Base-by-base conservation (phyloP, 2,797 vertebrate genomes). In the Falco berigora region DNA sequence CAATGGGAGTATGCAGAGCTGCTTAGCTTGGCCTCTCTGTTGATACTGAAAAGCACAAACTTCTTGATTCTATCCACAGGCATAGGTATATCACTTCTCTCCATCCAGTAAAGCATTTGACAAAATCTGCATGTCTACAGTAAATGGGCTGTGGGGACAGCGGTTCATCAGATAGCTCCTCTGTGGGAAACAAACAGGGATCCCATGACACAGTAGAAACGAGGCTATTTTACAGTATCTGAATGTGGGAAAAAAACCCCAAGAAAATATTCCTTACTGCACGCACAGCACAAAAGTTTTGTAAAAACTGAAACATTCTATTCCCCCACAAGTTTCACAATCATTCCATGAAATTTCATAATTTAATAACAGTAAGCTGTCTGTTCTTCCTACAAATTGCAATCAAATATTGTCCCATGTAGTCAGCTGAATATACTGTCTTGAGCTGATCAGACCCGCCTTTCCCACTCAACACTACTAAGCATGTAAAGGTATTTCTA, bases 341-440 rank as follows among this genome's bases (percentile, higher is more conserved):
- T 66, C 53, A 53, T 71, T 85, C 82, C 15, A 24, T 66, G 36
- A 77, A 61, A 88, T 97, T 86, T 97, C 94, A 90, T 69, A 95
- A 95, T 67, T 73, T 64, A 82, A 38, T 88, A 62, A 56, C 38
- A 87, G 74, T 69, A 94, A 88, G 89, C 9, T 72, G 44, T 72
- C 58, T 84, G n/a, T 68, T 92, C 74, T 82, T 89, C 95, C 85
- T 90, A 83, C 63, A 74, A 91, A 71, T 79, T 93, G 72, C 42
- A 80, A 36, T 7, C 19, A 74, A 68, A 82, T 66, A 59, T 8
- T 71, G 50, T 72, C 71, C 67, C 68, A 44, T 8, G 47, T 82
- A 78, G 64, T 28, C 69, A 55, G 15, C 38, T 59, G 25, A 80
- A 81, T 87, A 52, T 32, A 42, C 21, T 42, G 8, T 32, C 49